Percentiles rank a stretch among this genome's conserved stretches.
phyloP scores from a whole-genome alignment of 2,113 vertebrate genomes.

The Helogale parvula region DNA sequence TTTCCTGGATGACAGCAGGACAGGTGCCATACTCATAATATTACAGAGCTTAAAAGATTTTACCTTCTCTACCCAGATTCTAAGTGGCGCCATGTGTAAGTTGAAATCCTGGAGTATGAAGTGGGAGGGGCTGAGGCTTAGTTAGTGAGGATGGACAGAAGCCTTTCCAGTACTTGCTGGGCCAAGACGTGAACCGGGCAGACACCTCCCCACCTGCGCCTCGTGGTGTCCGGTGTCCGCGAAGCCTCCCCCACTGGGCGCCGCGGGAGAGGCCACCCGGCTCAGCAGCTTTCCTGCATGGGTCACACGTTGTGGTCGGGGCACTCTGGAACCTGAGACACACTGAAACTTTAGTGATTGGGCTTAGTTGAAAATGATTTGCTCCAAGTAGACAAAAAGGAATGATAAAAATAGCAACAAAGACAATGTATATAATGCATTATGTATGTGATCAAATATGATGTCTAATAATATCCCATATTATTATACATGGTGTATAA shows the following conservation, averaged over 20 bases:
- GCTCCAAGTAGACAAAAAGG: not conserved
- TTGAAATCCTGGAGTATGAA: not conserved
- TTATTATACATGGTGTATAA: not conserved
- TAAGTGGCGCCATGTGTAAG: not conserved
- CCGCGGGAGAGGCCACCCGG: fast-evolving
- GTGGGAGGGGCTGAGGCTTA: not conserved
- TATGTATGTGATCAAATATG: not conserved
- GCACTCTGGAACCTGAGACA: not conserved
- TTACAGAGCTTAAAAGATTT: not conserved
- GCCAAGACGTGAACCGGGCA: fast-evolving
- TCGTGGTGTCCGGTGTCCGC: fast-evolving
- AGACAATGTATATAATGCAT: not conserved
- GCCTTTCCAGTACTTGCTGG: fast-evolving
- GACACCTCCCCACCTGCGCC: fast-evolving
- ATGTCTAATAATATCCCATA: not conserved
- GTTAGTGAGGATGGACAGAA: not conserved
- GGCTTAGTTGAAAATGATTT: not conserved
- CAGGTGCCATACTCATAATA: too few species aligned
- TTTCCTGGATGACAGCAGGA: not conserved
- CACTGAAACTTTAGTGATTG: not conserved
- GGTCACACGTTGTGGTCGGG: not conserved
- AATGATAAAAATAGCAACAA: not conserved
- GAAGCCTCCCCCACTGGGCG: fast-evolving
- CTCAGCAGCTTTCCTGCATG: not conserved
- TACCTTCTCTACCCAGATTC: not conserved